These are phyloP conservation scores for Sinocyclocheilus anophthalmus DNA, from an alignment of 2,113 vertebrate genomes.

Conservation along the genomic window DNA sequence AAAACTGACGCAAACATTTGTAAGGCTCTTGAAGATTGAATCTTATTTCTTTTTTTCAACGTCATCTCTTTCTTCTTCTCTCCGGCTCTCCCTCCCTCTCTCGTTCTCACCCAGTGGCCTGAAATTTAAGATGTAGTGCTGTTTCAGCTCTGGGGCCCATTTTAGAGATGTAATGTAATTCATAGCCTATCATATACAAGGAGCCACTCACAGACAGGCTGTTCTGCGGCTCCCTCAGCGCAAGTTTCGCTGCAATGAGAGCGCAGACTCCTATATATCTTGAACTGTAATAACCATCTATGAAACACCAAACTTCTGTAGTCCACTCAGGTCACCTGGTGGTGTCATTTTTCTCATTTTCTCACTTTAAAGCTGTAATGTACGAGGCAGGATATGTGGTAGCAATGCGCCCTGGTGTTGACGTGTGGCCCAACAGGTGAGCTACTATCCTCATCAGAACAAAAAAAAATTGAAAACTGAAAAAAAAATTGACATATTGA, in stretches of 20 bases:
- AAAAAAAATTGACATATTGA: too few species aligned
- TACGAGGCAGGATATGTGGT: not conserved
- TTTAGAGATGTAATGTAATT: slow-evolving; percentile 79
- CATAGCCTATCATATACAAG: slow-evolving; percentile 67
- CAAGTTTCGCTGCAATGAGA: slow-evolving; percentile 50
- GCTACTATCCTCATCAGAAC: not conserved
- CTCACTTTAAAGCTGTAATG: slow-evolving; percentile 23
- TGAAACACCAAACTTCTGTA: slow-evolving; percentile 42
- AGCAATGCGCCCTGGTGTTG: not conserved
- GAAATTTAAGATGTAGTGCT: slow-evolving; percentile 80
- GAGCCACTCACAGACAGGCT: slow-evolving; percentile 48
- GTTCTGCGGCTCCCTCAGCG: slow-evolving; percentile 44
- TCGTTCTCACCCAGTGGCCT: slow-evolving; percentile 67
- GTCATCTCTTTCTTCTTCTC: slow-evolving; percentile 55
- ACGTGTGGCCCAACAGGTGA: not conserved
- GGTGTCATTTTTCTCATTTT: slow-evolving; percentile 34
- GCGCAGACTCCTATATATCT: slow-evolving; percentile 45
- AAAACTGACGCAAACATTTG: slow-evolving; percentile 79
- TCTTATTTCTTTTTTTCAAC: slow-evolving; percentile 71
- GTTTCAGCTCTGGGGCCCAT: slow-evolving; percentile 76
- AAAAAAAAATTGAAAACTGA: too few species aligned
- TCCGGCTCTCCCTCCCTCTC: slow-evolving; percentile 50
- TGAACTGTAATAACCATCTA: slow-evolving; percentile 44
- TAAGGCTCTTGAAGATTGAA: slow-evolving; percentile 80
- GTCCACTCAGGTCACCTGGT: slow-evolving; percentile 44